Conservation (phyloP, 2,113 vertebrate genomes). For the Zeus faber region DNA sequence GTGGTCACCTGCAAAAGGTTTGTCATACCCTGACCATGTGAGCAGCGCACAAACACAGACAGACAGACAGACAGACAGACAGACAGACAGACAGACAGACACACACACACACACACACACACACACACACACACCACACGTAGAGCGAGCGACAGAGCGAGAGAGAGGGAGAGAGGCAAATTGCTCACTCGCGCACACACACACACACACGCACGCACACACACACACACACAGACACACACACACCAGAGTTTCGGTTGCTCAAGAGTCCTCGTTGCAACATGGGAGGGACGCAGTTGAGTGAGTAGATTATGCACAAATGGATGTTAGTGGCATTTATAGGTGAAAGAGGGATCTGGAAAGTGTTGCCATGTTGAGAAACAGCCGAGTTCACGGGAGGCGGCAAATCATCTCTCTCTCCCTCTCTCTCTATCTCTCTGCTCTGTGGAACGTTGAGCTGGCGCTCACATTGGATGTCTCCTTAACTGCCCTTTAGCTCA, state of each 20-base stretch:
- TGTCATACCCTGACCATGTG: conserved; percentile 43
- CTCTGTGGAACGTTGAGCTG: not conserved
- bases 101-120: conserved; percentile 25
- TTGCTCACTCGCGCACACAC: conserved; percentile 20
- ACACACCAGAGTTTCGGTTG: conserved; percentile 9
- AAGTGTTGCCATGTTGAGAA: conserved; percentile 19
- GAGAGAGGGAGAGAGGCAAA: conserved; percentile 8
- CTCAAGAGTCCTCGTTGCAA: conserved; percentile 37
- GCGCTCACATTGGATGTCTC: too few species aligned
- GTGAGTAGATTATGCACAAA: conserved; percentile 8
- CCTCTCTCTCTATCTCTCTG: not conserved
- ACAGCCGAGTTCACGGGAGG: not conserved
- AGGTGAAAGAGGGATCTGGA: conserved; percentile 20
- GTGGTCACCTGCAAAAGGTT: conserved; percentile 48
- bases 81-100: not conserved
- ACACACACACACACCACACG: conserved; percentile 8
- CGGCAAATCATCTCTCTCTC: conserved; percentile 5
- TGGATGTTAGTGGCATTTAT: conserved; percentile 16
- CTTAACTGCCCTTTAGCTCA: too few species aligned
- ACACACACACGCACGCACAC: conserved; percentile 13
- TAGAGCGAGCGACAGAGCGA: too few species aligned
- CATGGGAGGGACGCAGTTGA: conserved; percentile 24
- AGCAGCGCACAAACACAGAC: conserved; percentile 18
- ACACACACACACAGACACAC: conserved; percentile 2
- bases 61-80: not conserved